These are phyloP conservation scores for Acanthosepion pharaonis DNA, from an alignment of 2,888 invertebrate species.

Conservation along the genomic window DNA sequence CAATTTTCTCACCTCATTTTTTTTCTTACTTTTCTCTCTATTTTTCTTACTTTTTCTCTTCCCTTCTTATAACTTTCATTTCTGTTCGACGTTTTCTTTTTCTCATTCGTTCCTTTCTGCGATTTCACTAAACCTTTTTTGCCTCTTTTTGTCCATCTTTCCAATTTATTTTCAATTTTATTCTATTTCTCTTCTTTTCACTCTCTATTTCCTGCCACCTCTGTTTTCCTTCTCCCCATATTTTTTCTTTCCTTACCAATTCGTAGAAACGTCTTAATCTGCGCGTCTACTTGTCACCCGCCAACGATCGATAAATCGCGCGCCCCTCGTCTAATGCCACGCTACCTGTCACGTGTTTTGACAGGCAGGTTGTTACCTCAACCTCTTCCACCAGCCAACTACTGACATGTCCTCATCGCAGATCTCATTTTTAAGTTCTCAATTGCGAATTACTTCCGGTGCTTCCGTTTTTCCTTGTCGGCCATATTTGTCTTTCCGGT, in stretches of 20 bases:
- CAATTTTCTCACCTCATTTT: no score
- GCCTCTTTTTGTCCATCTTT: neutral
- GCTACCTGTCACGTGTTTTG: slow-evolving; percentile 1
- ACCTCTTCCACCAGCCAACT: neutral
- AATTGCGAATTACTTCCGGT: slow-evolving; percentile 23
- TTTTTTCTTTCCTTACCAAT: neutral
- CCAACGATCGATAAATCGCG: slow-evolving; percentile 33
- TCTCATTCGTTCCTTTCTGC: neutral
- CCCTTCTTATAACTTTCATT: neutral
- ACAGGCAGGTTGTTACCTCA: neutral
- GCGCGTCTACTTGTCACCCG: neutral
- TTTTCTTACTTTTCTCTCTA: neutral
- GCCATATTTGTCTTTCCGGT: slow-evolving; percentile 9
- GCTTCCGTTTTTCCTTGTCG: slow-evolving; percentile 33
- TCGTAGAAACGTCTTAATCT: neutral
- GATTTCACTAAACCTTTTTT: neutral
- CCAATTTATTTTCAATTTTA: neutral
- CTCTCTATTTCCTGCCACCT: neutral
- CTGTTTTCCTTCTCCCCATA: neutral
- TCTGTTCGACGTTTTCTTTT: neutral
- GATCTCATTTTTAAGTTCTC: slow-evolving; percentile 14
- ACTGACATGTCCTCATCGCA: neutral
- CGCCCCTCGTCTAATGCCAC: neutral
- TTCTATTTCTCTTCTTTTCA: neutral
- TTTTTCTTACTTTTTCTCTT: neutral